phyloP scores from a whole-genome alignment of 2,797 vertebrate species.

The Halcyon smyrnensis region DNA sequence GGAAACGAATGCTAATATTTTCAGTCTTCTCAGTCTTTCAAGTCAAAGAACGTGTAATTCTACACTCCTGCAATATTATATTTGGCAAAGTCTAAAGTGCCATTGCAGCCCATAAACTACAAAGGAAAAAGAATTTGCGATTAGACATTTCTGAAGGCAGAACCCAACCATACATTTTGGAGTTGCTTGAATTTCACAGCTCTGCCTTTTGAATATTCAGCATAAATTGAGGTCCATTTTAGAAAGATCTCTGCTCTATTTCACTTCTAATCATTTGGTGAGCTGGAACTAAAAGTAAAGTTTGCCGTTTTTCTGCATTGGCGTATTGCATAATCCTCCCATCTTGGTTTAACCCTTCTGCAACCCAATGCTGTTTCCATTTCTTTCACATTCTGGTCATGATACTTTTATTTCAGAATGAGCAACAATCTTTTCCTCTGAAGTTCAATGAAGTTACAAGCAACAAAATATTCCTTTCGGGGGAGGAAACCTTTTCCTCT shows the following conservation, averaged over 20 bases:
- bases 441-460: background rate
- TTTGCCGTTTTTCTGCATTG: background rate
- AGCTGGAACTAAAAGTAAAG: background rate
- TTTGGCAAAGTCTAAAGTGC: slow-evolving; percentile 38
- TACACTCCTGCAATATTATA: slow-evolving; percentile 6
- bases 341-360: background rate
- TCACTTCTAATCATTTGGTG: background rate
- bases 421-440: background rate
- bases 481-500: background rate
- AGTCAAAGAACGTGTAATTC: background rate
- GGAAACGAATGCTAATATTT: slow-evolving; percentile 17
- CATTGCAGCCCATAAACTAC: slow-evolving; percentile 2
- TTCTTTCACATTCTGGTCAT: background rate
- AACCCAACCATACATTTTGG: background rate
- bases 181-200: slow-evolving; percentile 28
- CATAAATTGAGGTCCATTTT: slow-evolving; percentile 12
- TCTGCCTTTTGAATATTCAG: slow-evolving; percentile 12
- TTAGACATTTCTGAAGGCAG: background rate
- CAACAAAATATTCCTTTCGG: background rate
- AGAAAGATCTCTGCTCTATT: slow-evolving; percentile 26
- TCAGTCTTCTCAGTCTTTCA: background rate
- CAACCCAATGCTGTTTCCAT: background rate
- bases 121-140: background rate
- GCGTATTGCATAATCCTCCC: background rate
- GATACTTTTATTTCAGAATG: background rate